These are phyloP conservation scores for Tetramorium bicarinatum DNA, from an alignment of 2,888 invertebrate species.

Conservation along the genomic window DNA sequence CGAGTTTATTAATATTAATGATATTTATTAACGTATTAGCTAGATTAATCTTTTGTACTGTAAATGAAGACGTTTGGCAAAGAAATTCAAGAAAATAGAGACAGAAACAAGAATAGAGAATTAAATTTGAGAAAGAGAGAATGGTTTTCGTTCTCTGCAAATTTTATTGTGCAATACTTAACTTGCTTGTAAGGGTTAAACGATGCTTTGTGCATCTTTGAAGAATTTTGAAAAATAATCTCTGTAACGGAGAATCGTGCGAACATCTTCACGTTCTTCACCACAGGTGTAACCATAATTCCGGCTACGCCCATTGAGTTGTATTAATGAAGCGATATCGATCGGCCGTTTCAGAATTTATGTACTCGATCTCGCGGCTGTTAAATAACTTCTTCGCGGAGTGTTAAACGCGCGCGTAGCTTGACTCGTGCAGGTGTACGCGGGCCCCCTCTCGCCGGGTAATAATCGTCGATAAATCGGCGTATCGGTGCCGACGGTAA, in stretches of 20 bases:
- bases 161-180: not conserved
- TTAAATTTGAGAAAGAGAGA: not conserved
- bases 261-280: constrained; percentile 41
- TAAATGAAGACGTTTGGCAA: not conserved
- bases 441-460: constrained; percentile 10
- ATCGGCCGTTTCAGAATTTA: constrained; percentile 47
- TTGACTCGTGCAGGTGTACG: constrained; percentile 23
- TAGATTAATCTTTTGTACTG: not conserved
- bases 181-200: not conserved
- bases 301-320: constrained; percentile 50
- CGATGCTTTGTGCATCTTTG: not conserved
- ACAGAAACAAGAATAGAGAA: not conserved
- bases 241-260: not conserved
- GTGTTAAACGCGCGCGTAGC: constrained; percentile 42
- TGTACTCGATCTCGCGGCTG: constrained; percentile 45
- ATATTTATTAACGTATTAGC: not conserved
- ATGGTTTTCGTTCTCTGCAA: too few species aligned
- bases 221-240: not conserved
- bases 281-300: constrained; percentile 50
- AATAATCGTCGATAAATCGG: constrained; percentile 56
- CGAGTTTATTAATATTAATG: not conserved
- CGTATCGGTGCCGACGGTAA: constrained; percentile 57
- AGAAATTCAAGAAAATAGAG: not conserved
- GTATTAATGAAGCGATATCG: constrained; percentile 54
- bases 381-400: constrained; percentile 52